Conservation (phyloP, 2,797 vertebrate species). For the Squalus acanthias region DNA sequence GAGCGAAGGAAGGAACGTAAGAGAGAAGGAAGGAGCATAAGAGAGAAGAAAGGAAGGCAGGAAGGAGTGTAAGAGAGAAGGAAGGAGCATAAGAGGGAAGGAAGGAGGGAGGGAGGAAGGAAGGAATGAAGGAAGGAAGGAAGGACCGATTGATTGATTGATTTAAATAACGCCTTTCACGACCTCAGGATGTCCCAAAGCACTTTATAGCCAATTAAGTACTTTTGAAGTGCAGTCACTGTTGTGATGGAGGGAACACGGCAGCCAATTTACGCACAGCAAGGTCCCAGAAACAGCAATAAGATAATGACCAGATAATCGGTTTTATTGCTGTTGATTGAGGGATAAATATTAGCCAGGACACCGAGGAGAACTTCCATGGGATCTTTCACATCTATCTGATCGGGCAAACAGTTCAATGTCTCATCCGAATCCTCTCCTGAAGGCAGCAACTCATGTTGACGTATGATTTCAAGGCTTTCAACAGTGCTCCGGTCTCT, state of each 20-base stretch:
- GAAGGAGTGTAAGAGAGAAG: too few relatives aligned
- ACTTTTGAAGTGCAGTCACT: too few relatives aligned
- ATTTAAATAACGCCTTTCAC: too few relatives aligned
- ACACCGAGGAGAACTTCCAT: neutral
- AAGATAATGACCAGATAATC: neutral
- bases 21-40: too few relatives aligned
- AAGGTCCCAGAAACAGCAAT: neutral
- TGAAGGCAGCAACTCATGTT: neutral
- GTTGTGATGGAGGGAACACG: neutral
- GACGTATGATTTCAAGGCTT: neutral
- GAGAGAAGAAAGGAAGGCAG: too few relatives aligned
- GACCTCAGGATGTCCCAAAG: too few relatives aligned
- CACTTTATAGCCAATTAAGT: too few relatives aligned
- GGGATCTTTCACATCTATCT: neutral
- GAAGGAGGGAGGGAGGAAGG: too few relatives aligned
- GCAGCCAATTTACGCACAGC: neutral
- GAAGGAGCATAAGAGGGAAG: too few relatives aligned
- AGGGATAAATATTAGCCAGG: neutral
- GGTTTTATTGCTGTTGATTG: neutral
- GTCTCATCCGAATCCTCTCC: neutral
- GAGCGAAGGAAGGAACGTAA: too few relatives aligned
- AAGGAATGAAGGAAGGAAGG: too few relatives aligned
- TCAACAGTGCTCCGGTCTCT: neutral
- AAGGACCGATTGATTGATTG: too few relatives aligned
- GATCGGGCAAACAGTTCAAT: neutral